A percentile compares a stretch with the other conserved stretches of the same genome.
These are phyloP conservation scores for Argentina silus DNA, from an alignment of 2,797 vertebrate species.

Conservation along the genomic window DNA sequence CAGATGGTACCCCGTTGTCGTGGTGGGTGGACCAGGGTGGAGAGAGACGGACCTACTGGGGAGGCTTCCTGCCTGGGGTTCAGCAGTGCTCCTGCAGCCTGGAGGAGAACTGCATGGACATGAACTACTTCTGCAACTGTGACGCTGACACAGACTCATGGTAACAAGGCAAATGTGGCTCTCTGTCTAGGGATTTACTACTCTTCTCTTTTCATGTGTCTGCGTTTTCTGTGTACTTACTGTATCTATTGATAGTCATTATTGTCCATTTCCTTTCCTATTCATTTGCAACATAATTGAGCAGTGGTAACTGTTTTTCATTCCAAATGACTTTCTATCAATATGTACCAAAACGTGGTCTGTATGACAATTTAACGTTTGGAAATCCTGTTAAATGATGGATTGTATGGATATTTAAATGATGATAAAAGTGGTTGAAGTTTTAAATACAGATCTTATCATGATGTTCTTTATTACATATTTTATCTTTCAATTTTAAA, in stretches of 20 bases:
- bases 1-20: constrained; percentile 90
- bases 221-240: not conserved
- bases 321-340: too few relatives aligned
- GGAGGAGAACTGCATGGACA: constrained; percentile 93
- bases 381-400: too few relatives aligned
- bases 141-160: constrained; percentile 90
- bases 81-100: constrained; percentile 95
- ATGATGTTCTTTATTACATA: too few relatives aligned
- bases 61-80: constrained; percentile 88
- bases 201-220: not conserved
- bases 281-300: too few relatives aligned
- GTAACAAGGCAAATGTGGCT: constrained; percentile 70
- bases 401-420: too few relatives aligned
- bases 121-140: constrained; percentile 96
- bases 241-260: not conserved
- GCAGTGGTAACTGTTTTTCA: too few relatives aligned
- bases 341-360: too few relatives aligned
- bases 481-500: too few relatives aligned
- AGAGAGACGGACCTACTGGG: constrained; percentile 93
- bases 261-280: not conserved
- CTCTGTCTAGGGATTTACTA: not conserved
- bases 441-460: too few relatives aligned
- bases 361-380: too few relatives aligned
- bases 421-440: too few relatives aligned
- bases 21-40: constrained; percentile 93